Percentiles rank a stretch among this genome's conserved stretches.
Conservation (phyloP, 2,113 vertebrate genomes). For the Grallaria varia region DNA sequence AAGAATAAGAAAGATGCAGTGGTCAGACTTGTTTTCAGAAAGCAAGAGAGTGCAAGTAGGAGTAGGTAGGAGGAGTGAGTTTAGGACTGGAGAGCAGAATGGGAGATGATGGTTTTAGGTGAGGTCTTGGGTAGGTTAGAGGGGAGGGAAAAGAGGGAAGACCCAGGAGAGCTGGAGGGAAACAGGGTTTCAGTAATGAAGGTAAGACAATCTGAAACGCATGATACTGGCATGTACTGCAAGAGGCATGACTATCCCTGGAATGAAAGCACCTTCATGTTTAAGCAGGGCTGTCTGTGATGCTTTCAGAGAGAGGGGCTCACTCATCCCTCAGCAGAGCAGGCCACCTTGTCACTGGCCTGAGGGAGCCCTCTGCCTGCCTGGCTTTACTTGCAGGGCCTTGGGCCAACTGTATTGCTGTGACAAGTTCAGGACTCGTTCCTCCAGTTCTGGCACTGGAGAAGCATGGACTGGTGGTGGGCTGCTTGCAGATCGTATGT, state of each 20-base stretch:
- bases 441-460: neutral
- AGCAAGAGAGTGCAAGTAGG: neutral
- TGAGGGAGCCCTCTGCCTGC: neutral
- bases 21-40: neutral
- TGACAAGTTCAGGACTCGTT: neutral
- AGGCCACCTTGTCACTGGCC: neutral
- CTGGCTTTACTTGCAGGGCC: conserved; percentile 22
- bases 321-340: neutral
- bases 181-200: conserved; percentile 28
- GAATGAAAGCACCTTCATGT: conserved; percentile 37
- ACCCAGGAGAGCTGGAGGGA: neutral
- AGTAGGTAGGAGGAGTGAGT: neutral
- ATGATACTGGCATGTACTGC: conserved; percentile 61
- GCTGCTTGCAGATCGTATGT: neutral
- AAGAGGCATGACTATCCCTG: conserved; percentile 53
- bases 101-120: neutral
- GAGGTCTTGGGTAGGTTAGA: neutral
- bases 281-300: neutral
- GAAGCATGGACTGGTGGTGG: neutral
- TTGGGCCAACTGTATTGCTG: neutral
- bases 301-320: neutral
- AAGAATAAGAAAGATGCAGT: neutral
- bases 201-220: conserved; percentile 52
- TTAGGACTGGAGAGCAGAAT: neutral
- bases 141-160: neutral